Evolutionary conservation across 2,888 invertebrate species (phyloP).

Genomic region (Monopis laevigella): DNA sequence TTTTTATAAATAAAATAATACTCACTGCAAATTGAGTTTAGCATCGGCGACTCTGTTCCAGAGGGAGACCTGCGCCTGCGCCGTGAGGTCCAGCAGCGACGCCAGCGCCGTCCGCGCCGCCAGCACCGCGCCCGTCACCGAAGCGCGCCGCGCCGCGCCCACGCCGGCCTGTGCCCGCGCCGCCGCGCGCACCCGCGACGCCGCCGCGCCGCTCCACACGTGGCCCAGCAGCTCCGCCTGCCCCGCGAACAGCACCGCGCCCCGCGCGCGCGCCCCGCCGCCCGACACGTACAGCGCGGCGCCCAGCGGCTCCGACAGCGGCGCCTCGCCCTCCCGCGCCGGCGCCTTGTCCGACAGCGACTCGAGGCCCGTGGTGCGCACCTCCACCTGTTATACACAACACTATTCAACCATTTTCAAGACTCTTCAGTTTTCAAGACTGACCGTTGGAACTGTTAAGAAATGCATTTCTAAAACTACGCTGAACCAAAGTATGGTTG

Average conservation of each 20-base stretch:
- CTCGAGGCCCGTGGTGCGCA: conserved; percentile 69
- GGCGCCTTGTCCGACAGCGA: conserved; percentile 79
- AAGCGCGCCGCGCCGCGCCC: conserved; percentile 80
- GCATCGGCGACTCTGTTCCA: conserved; percentile 29
- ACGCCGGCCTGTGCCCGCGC: conserved; percentile 81
- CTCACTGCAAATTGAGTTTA: conserved; percentile 14
- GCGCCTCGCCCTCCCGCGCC: conserved; percentile 84
- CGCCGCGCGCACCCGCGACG: conserved; percentile 81
- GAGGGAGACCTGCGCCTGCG: conserved; percentile 28
- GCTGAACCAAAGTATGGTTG: too few relatives aligned
- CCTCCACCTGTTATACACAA: conserved; percentile 1
- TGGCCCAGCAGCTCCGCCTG: conserved; percentile 67
- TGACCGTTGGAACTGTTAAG: too few relatives aligned
- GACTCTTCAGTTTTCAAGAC: too few relatives aligned
- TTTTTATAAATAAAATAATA: background rate
- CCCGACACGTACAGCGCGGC: conserved; percentile 86
- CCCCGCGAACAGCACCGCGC: conserved; percentile 85
- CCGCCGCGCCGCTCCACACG: conserved; percentile 7
- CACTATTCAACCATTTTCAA: too few relatives aligned
- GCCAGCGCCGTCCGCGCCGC: conserved; percentile 19
- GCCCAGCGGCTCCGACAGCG: conserved; percentile 81
- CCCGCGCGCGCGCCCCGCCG: conserved; percentile 88
- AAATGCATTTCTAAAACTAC: too few relatives aligned
- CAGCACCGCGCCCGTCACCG: background rate
- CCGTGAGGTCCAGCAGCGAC: conserved; percentile 22